Base-by-base conservation (phyloP, 2,888 invertebrate genomes). In the Gnatocerus cornutus region DNA sequence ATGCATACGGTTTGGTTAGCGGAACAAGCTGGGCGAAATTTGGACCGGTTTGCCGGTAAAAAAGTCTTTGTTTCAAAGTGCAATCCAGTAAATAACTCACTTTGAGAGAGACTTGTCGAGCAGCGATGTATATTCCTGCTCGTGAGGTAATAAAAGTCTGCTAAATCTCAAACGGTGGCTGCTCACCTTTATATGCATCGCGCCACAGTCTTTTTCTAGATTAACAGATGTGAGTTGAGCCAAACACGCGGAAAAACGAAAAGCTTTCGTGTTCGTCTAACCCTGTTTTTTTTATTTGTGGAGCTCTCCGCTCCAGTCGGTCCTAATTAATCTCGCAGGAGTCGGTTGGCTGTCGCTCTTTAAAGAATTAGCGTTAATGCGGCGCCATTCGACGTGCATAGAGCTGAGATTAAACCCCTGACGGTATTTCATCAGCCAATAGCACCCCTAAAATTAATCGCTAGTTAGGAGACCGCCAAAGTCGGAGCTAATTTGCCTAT, bases 331-430 rank as follows among this genome's bases (percentile, higher is more conserved):
- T 33, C 33, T 33, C 33, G 33, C 7, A 9, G 33, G 33, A 33
- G 9, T 33, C n/a, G 46, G 16, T 16, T 50, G 3, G n/a, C 12
- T 10, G 43, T 43, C 29, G n/a, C 48, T 10, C 9, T 29, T 50
- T 50, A 50, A 29, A 50, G 16, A 46, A 46, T 46, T 46, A 46
- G 8, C n/a, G 43, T 13, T 43, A 43, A 43, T 43, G 43, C 12
- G 16, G 14, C 46, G 14, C 4, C 43, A 12, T 46, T 46, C 14
- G 14, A 46, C 46, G 46, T 46, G 46, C 46, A 14, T 14, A 13
- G 16, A 46, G 16, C 21, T 21, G 21, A 21, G 21, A 43, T 43
- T 43, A 43, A 43, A 4, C 37, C 43, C 46, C 46, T 9, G 46
- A 16, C 16, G 16, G 16, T 46, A 46, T 13, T 43, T 13, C 46